Base-by-base conservation (phyloP, 2,797 vertebrate genomes). In the Paguma larvata region DNA sequence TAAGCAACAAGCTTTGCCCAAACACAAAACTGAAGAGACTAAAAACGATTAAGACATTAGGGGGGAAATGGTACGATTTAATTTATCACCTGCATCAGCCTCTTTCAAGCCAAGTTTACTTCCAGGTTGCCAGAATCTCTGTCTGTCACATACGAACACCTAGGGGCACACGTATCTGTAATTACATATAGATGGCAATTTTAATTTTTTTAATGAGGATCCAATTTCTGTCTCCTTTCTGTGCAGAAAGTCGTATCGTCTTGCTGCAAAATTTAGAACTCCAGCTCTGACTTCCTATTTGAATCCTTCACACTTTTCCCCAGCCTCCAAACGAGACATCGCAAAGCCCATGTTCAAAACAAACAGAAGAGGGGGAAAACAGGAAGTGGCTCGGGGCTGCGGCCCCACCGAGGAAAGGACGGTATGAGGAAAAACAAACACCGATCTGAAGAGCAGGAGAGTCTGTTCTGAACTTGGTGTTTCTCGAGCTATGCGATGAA, bases 291-390 rank as follows among this genome's bases (percentile, higher is more conserved):
- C 53, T 94, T 10, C 21, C 75, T 46, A 70, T 70, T 94, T 14
- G 34, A 94, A 83, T 82, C 56, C 83, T 34, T 67, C 63, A 88
- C 72, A 94, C 32, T 97, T 95, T 92, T 92, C 82, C 77, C 70
- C 67, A 89, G 73, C 65, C 48, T 85, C 51, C 75, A 91, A 83
- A 34, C 14, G 14, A 67, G 77, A 68, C 70, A 77, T 80, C 84
- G 67, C 73, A 87, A 92, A 93, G 73, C 70, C 7, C 90, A 48
- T 1, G 6, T 70, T 94, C 70, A 65, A 89, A 93, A 90, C 65
- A 85, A 91, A 93, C 13, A 1, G 14, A 79, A 78, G 48, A 16
- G 32, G 12, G n/a, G 32, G 51, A 70, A 23, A 79, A 38, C 4
- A 48, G n/a, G 46, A 72, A 48, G 51, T 73, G 80, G 68, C 48